Percentiles rank a stretch among this genome's conserved stretches.
Evolutionary conservation across 2,888 invertebrate genomes (phyloP).

Genomic region (Polyommatus iphigenia): DNA sequence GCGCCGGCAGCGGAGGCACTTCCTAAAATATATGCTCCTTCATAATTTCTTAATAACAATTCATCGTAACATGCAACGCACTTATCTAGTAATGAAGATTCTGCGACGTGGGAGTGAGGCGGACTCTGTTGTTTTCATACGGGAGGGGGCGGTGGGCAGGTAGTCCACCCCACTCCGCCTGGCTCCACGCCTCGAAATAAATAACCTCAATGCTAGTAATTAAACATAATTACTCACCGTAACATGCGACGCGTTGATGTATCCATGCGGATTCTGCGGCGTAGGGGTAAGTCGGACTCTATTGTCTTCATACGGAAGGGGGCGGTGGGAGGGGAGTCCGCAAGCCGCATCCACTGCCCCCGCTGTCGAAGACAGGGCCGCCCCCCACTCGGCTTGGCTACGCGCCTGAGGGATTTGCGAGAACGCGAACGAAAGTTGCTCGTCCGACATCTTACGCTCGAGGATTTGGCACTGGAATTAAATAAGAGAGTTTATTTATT

Average conservation of each 20-base stretch:
- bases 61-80: slow-evolving; percentile 92
- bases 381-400: slow-evolving; percentile 79
- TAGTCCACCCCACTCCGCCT: slow-evolving; percentile 66
- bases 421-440: slow-evolving; percentile 90
- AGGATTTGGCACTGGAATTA: slow-evolving; percentile 67
- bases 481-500: neutral
- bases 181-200: slow-evolving; percentile 67
- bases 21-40: too few relatives aligned
- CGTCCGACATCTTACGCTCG: slow-evolving; percentile 82
- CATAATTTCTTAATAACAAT: too few relatives aligned
- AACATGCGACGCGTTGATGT: slow-evolving; percentile 95
- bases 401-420: slow-evolving; percentile 90
- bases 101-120: slow-evolving; percentile 88
- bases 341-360: slow-evolving; percentile 67
- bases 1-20: too few relatives aligned
- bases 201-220: neutral
- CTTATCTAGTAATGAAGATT: slow-evolving; percentile 95
- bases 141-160: slow-evolving; percentile 87
- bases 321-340: slow-evolving; percentile 77
- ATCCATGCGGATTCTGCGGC: slow-evolving; percentile 91
- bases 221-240: slow-evolving; percentile 78
- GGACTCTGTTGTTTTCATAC: slow-evolving; percentile 93
- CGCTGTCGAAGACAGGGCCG: slow-evolving; percentile 85
- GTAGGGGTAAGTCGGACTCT: slow-evolving; percentile 90
- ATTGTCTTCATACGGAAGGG: slow-evolving; percentile 95